Percentiles rank a stretch among this genome's conserved stretches.
These are phyloP conservation scores for Temnothorax unifasciatus DNA, from an alignment of 2,888 invertebrate genomes.

Conservation along the genomic window DNA sequence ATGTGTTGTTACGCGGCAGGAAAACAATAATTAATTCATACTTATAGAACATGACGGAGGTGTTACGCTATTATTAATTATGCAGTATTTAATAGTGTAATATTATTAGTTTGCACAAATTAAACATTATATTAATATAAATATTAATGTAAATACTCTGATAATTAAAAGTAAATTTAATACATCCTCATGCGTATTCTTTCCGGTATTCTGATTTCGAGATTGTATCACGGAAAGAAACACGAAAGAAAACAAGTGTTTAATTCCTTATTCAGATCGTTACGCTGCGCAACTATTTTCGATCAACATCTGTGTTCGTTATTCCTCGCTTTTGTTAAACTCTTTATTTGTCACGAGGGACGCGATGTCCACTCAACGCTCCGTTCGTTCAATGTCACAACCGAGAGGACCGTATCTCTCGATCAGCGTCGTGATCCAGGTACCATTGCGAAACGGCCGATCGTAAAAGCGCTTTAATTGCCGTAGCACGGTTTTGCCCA, in stretches of 20 bases:
- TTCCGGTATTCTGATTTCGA: neutral
- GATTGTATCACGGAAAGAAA: neutral
- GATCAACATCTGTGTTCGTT: conserved; percentile 18
- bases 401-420: neutral
- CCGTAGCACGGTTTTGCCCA: conserved; percentile 45
- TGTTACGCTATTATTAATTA: conserved; percentile 14
- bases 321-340: neutral
- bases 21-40: conserved; percentile 9
- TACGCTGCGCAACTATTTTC: neutral
- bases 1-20: neutral
- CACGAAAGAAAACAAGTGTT: neutral
- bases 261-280: neutral
- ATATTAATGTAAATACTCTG: no score
- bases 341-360: neutral
- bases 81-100: neutral
- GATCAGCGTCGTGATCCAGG: conserved; percentile 20
- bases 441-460: conserved; percentile 29
- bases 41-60: conserved; percentile 1
- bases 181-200: no score
- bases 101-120: neutral
- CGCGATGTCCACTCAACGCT: neutral
- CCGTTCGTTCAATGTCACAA: conserved; percentile 19
- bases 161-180: neutral
- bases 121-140: conserved; percentile 7
- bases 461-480: conserved; percentile 33